A percentile compares a stretch with the other conserved stretches of the same genome.
Evolutionary conservation across 2,113 vertebrate genomes (phyloP).

Genomic region (Sapajus apella): DNA sequence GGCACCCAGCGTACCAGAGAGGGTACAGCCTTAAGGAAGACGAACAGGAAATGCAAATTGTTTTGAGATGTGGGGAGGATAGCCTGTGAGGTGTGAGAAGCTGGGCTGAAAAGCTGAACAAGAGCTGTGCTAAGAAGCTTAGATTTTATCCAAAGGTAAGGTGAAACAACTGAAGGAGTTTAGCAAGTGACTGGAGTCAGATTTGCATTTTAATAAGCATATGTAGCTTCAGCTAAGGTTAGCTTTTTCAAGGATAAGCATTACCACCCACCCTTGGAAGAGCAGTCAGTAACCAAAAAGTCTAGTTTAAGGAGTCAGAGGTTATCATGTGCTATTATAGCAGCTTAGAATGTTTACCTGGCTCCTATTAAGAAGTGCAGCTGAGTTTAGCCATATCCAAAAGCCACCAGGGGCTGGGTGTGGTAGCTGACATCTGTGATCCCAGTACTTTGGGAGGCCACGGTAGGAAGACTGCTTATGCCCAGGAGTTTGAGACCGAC

Average conservation of each 20-base stretch:
- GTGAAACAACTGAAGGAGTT: not conserved
- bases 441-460: too few relatives aligned
- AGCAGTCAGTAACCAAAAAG: not conserved
- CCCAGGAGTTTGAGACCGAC: too few relatives aligned
- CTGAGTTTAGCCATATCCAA: not conserved
- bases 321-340: not conserved
- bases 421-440: too few relatives aligned
- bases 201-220: not conserved
- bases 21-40: not conserved
- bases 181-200: not conserved
- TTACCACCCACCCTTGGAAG: not conserved
- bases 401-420: not conserved
- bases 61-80: not conserved
- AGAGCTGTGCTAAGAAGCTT: not conserved
- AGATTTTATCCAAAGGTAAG: not conserved
- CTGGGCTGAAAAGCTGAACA: not conserved
- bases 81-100: rapidly evolving
- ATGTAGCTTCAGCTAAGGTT: not conserved
- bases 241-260: not conserved
- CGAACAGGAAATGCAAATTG: not conserved
- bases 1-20: too few relatives aligned
- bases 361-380: not conserved
- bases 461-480: too few relatives aligned
- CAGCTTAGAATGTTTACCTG: not conserved
- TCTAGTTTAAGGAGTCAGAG: not conserved